Base-by-base conservation (phyloP, 2,888 invertebrate genomes). In the Andricus curvator region DNA sequence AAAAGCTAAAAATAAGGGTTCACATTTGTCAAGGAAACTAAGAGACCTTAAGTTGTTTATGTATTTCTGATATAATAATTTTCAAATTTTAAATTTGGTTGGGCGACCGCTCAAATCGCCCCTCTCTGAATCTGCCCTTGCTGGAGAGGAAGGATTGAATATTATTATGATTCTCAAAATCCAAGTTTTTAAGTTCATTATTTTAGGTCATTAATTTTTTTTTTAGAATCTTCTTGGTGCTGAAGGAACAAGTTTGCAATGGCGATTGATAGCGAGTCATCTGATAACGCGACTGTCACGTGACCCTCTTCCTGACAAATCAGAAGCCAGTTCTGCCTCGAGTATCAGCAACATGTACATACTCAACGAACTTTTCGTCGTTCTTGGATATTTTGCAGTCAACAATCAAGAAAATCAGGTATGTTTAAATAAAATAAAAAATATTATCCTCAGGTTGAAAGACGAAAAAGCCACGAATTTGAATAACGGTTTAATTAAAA, bases 231-330 rank as follows among this genome's bases (percentile, higher is more conserved):
- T 96, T 13, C 94, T 98, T 81, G 96, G 96, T 37, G 96, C 96
- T 20, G 98, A 98, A 93, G 97, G 97, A 0, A 96, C 96, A 41
- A 97, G 97, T 5, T 93, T 98, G 62, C 97, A 98, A 93, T 97
- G 98, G 93, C 95, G 98, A 1, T 97, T 98, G 87, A 97, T 98
- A 77, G 96, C 97, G 56, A 96, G 97, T 81, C 95, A 97, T 89
- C 94, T 98, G 79, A 94, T 98, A 85, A 97, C 97, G 94, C 95
- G 95, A 87, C 94, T 95, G 77, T 94, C 92, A 1, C 89, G 94
- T 64, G 94, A 94, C 92, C 88, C 93, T 90, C 80, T 91, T 68
- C 82, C 87, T 51, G 86, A 87, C 76, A 88, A 89, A 70, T 66
- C 83, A 78, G 88, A 87, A 78, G 79, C 77, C 86, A 80, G 92